Percentiles rank a stretch among this genome's conserved stretches.
Evolutionary conservation across 2,113 vertebrate genomes (phyloP).

Genomic region (Poicephalus gulielmi): DNA sequence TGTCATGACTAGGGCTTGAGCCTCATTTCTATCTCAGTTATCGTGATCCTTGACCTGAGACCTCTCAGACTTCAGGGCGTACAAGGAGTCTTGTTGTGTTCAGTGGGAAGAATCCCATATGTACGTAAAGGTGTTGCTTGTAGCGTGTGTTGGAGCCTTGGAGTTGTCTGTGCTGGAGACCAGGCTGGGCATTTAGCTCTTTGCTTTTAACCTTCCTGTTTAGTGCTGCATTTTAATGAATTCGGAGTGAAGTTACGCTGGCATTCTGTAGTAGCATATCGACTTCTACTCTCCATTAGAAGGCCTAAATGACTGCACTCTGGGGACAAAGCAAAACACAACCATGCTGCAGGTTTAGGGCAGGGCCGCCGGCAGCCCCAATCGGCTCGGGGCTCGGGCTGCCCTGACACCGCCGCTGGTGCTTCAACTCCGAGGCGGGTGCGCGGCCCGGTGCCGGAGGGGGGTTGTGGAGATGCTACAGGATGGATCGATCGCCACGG

Average conservation of each 20-base stretch:
- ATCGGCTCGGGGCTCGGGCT: neutral
- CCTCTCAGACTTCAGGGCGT: neutral
- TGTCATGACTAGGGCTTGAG: neutral
- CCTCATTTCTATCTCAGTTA: neutral
- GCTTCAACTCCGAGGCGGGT: neutral
- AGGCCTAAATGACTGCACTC: neutral
- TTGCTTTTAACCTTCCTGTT: neutral
- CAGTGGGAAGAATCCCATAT: neutral
- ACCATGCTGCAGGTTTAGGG: neutral
- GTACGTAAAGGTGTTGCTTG: accelerated
- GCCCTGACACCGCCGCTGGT: neutral
- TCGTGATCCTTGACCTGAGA: neutral
- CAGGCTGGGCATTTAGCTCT: accelerated
- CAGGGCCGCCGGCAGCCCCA: neutral
- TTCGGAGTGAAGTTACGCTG: neutral
- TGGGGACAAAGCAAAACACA: neutral
- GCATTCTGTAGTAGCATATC: neutral
- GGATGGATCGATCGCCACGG: neutral
- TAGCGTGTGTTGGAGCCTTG: accelerated
- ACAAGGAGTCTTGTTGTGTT: neutral
- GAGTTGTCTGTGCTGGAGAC: too few relatives aligned
- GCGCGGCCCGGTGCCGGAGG: too few relatives aligned
- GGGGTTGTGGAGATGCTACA: neutral
- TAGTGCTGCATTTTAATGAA: neutral
- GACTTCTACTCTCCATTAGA: neutral